These are phyloP conservation scores for Himantopus leucocephalus DNA, from an alignment of 2,113 vertebrate genomes.

Conservation along the genomic window DNA sequence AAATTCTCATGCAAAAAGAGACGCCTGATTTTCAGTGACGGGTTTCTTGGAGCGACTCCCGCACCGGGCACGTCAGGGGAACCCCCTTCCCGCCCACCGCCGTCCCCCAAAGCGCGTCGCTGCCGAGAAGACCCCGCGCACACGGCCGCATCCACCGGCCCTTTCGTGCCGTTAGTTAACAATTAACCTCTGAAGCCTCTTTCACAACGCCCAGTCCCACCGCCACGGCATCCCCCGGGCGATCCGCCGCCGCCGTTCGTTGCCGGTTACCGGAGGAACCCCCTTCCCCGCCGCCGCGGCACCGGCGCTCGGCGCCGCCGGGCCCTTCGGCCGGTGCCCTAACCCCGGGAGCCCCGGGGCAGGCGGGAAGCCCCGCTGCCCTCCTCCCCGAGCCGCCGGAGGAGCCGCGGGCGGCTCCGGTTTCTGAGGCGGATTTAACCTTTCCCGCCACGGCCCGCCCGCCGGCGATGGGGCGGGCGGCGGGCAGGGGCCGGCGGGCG, in stretches of 20 bases:
- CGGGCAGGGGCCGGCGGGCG: background rate
- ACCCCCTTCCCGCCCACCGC: background rate
- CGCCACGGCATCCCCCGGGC: background rate
- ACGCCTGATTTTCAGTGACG: fast-evolving
- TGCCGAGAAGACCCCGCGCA: fast-evolving
- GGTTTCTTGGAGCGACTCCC: background rate
- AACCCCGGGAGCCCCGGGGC: background rate
- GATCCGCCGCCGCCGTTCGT: fast-evolving
- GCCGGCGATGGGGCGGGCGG: background rate
- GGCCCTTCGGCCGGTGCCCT: background rate
- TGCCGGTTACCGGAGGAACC: background rate
- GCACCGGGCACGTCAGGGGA: background rate
- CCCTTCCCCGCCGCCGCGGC: background rate
- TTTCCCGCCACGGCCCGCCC: background rate
- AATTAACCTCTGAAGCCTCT: fast-evolving
- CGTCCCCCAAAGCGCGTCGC: fast-evolving
- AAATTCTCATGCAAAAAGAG: background rate
- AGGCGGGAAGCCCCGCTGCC: background rate
- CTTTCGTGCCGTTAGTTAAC: fast-evolving
- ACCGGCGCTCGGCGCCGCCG: background rate
- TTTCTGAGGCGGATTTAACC: background rate
- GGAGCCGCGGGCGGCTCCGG: background rate
- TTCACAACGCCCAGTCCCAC: background rate
- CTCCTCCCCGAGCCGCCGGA: background rate
- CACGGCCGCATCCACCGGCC: fast-evolving